Evolutionary conservation across 2,113 vertebrate genomes (phyloP), one percentile per base, ranked within the genome.

Genomic region (Nicator chloris): DNA sequence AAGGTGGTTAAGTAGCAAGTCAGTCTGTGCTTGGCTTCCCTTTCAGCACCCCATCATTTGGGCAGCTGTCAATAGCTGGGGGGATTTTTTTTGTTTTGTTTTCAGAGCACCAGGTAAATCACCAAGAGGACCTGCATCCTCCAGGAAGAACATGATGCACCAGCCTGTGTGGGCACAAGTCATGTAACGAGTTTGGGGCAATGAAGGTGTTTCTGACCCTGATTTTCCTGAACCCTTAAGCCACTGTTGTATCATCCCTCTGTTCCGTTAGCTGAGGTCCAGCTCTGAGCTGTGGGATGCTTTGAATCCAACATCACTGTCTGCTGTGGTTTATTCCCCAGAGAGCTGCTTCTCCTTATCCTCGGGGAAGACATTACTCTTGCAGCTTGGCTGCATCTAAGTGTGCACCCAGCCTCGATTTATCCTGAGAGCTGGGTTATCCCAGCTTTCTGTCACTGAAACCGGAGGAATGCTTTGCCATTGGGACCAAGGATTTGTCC

Each of bases 61-160:
- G 57, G 54, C 28, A 83, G 40, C 31, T 61, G 40, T 23, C 26
- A 7, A 31, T 8, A 72, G 8, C 57, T 69, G 10, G 33, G 63
- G 11, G 13, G 4, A 28, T 6, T 13, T 61, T 28, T 51, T 20
- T 19, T 11, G 1, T 37, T 79, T 78, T 13, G 31, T 42, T 94
- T 64, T 65, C 60, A 47, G 60, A 81, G 21, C 28, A 60, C 27
- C 35, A n/a, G 33, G 19, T 63, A 33, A 71, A 37, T 60, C 61
- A 3, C 0, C 30, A 21, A 37, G 22, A 59, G 30, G 33, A 56
- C 7, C 50, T 68, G 13, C 19, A 42, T 56, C 19, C 28, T 64
- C 35, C 57, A 53, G 51, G 57, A 85, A n/a, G 6, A 26, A 11
- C 9, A 12, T 0, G 2, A 23, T 44, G 23, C 1, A 1, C 9